These are phyloP conservation scores for Eulemur rubriventer DNA, from an alignment of 2,797 vertebrate genomes.

Conservation along the genomic window DNA sequence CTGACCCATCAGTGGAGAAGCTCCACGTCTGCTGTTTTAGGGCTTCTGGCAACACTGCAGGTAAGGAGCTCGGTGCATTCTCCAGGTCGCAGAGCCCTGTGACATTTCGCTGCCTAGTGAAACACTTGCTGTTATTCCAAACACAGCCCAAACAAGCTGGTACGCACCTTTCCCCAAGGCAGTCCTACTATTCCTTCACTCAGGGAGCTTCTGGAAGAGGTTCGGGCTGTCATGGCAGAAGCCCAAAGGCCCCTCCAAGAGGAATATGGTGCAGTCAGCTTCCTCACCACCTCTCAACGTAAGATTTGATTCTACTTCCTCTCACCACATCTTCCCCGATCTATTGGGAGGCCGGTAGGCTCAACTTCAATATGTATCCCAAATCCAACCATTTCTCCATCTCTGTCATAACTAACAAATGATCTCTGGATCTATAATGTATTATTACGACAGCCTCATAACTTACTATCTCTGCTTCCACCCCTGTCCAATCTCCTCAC, in stretches of 20 bases:
- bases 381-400: background rate
- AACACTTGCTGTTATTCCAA: background rate
- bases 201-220: background rate
- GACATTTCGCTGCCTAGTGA: background rate
- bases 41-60: background rate
- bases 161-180: background rate
- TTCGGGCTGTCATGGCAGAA: fast-evolving
- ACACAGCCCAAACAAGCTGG: background rate
- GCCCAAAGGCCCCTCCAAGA: background rate
- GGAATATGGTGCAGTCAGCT: background rate
- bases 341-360: background rate
- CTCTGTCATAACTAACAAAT: background rate
- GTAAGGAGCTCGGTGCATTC: background rate
- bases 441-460: too few relatives aligned
- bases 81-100: background rate
- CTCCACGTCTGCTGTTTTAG: fast-evolving
- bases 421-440: background rate
- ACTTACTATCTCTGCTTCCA: background rate
- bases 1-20: background rate
- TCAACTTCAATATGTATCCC: fast-evolving
- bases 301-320: background rate
- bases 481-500: background rate
- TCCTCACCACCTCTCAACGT: background rate
- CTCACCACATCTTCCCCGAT: background rate
- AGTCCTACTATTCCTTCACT: background rate